These are phyloP conservation scores for Panagrolaimus sp. DNA, from an alignment of 1,140 invertebrate genomes.

Conservation along the genomic window DNA sequence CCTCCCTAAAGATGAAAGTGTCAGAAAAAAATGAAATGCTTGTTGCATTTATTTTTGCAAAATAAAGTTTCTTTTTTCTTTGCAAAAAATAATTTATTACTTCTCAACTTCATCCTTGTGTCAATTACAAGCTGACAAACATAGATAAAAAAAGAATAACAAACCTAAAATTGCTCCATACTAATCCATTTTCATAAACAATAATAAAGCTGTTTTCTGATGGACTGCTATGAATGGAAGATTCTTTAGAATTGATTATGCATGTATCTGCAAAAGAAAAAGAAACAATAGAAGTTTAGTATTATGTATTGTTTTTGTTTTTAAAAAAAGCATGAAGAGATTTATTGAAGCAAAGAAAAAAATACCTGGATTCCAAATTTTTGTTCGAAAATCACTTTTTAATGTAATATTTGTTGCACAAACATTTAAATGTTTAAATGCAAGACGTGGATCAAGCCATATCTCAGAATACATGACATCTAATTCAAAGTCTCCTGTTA, in stretches of 20 bases:
- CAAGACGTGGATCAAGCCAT: slow-evolving; percentile 54
- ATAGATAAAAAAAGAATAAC: not conserved
- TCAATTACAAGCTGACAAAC: not conserved
- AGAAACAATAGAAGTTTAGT: not conserved
- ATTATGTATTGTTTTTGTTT: too few relatives aligned
- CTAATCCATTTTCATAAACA: slow-evolving; percentile 56
- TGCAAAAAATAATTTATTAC: too few relatives aligned
- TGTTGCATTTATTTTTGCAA: too few relatives aligned
- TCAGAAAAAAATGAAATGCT: too few relatives aligned
- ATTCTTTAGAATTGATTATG: slow-evolving; percentile 51
- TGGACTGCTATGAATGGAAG: slow-evolving; percentile 49
- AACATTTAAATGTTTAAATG: slow-evolving; percentile 55
- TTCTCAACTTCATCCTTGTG: not conserved
- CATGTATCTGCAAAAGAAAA: slow-evolving; percentile 40
- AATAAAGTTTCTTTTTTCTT: too few relatives aligned
- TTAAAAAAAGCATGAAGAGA: slow-evolving; percentile 33
- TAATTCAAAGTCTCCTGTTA: slow-evolving; percentile 56
- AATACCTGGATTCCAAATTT: slow-evolving; percentile 51
- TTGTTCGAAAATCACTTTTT: slow-evolving; percentile 55
- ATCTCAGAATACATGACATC: slow-evolving; percentile 58
- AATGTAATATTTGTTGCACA: slow-evolving; percentile 58
- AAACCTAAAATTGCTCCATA: slow-evolving; percentile 56
- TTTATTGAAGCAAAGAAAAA: not conserved
- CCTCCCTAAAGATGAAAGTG: too few relatives aligned
- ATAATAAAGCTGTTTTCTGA: slow-evolving; percentile 58